These are phyloP conservation scores for Tillus elongatus DNA, from an alignment of 2,888 invertebrate species.

Conservation along the genomic window DNA sequence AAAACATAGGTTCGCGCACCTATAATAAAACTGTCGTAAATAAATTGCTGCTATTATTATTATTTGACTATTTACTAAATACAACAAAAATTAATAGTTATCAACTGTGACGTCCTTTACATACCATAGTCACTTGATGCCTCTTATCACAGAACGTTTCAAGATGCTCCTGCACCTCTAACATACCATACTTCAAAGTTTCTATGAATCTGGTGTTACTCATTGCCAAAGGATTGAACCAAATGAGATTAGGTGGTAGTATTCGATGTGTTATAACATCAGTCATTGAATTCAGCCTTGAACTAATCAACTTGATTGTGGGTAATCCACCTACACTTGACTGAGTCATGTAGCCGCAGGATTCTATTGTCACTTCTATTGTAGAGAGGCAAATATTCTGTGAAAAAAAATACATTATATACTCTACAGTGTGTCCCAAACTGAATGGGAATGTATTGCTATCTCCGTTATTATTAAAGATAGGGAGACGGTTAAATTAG, in stretches of 20 bases:
- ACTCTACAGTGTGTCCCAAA: too few relatives aligned
- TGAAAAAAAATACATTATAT: slow-evolving; percentile 27
- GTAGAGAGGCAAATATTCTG: slow-evolving; percentile 77
- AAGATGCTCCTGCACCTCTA: slow-evolving; percentile 90
- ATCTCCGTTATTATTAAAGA: too few relatives aligned
- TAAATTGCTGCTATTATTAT: too few relatives aligned
- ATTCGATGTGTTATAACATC: slow-evolving; percentile 52
- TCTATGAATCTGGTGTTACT: slow-evolving; percentile 69
- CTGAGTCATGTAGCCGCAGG: slow-evolving; percentile 56
- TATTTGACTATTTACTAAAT: too few relatives aligned
- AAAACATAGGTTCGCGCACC: too few relatives aligned
- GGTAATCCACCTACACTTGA: slow-evolving; percentile 43
- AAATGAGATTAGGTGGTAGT: slow-evolving; percentile 80
- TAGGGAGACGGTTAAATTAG: too few relatives aligned
- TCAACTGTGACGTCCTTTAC: too few relatives aligned
- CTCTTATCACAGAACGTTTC: slow-evolving; percentile 90
- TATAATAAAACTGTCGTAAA: too few relatives aligned
- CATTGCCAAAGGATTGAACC: slow-evolving; percentile 67
- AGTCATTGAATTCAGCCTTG: slow-evolving; percentile 49
- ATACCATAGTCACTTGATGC: slow-evolving; percentile 77
- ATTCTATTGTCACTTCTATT: slow-evolving; percentile 63
- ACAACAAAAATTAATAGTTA: too few relatives aligned
- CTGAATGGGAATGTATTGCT: too few relatives aligned
- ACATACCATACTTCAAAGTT: slow-evolving; percentile 74
- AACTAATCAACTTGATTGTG: slow-evolving; percentile 44